phyloP scores from a whole-genome alignment of 2,113 vertebrate species.

The Clarias gariepinus region DNA sequence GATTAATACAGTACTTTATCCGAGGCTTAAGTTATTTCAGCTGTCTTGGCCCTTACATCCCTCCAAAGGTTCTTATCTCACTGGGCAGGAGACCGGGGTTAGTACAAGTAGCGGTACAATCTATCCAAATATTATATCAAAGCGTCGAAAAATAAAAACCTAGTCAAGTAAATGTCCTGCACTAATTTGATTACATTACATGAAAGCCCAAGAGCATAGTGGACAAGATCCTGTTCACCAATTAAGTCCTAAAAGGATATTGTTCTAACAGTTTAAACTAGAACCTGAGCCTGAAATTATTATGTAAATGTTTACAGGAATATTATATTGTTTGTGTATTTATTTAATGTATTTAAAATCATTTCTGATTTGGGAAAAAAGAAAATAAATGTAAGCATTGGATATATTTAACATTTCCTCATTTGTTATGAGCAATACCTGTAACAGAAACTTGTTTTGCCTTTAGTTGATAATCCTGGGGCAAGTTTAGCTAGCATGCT shows the following conservation, averaged over 20 bases:
- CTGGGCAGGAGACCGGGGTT: neutral
- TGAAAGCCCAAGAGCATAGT: neutral
- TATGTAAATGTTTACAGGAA: neutral
- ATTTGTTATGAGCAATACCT: too few species aligned
- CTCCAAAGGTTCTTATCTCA: neutral
- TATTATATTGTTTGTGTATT: neutral
- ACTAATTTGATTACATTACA: neutral
- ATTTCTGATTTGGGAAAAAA: too few species aligned
- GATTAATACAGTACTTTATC: too few species aligned
- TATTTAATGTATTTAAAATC: too few species aligned
- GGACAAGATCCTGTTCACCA: neutral
- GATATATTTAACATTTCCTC: too few species aligned
- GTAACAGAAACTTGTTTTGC: too few species aligned
- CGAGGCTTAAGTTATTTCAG: neutral
- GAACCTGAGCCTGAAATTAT: neutral
- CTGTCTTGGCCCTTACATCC: neutral
- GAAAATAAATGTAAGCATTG: too few species aligned
- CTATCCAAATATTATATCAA: neutral
- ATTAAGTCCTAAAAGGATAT: neutral
- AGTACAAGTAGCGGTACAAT: neutral
- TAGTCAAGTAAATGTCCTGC: neutral
- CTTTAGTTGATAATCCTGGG: too few species aligned
- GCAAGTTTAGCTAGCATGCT: too few species aligned
- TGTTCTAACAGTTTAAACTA: neutral
- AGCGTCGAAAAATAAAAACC: neutral